These are phyloP conservation scores for Australoheros scitulus DNA, from an alignment of 2,113 vertebrate species.

Conservation along the genomic window DNA sequence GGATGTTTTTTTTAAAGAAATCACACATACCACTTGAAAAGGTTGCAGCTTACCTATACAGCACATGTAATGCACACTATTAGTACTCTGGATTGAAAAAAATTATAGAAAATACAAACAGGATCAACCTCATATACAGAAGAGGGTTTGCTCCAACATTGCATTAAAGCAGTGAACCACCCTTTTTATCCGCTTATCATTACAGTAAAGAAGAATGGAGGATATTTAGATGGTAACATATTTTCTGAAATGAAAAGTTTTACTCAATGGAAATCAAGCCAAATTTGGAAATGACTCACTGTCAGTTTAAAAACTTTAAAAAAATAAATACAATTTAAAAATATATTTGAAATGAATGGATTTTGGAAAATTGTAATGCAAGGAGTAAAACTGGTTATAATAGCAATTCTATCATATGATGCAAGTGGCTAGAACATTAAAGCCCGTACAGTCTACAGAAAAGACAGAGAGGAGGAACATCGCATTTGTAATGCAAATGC, in stretches of 20 bases:
- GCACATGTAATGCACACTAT: neutral
- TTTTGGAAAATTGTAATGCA: neutral
- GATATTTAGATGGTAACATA: neutral
- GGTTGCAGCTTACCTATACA: neutral
- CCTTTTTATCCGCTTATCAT: too few relatives aligned
- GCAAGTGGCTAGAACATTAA: neutral
- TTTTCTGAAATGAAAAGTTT: neutral
- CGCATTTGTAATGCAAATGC: conserved; percentile 50
- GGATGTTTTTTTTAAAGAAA: conserved; percentile 8
- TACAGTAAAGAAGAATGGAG: neutral
- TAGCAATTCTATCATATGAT: neutral
- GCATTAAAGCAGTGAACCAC: neutral
- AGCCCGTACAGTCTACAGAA: neutral
- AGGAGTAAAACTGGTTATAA: neutral
- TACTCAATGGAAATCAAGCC: neutral
- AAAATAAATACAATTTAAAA: neutral
- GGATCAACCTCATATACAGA: neutral
- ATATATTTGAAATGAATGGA: neutral
- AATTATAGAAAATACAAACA: neutral
- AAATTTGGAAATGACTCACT: neutral
- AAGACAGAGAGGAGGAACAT: neutral
- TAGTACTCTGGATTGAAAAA: neutral
- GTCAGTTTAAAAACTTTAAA: neutral
- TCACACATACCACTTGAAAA: neutral
- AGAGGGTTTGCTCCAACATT: neutral